Evolutionary conservation across 2,113 vertebrate species (phyloP).

Genomic region (Platysternon megacephalum): DNA sequence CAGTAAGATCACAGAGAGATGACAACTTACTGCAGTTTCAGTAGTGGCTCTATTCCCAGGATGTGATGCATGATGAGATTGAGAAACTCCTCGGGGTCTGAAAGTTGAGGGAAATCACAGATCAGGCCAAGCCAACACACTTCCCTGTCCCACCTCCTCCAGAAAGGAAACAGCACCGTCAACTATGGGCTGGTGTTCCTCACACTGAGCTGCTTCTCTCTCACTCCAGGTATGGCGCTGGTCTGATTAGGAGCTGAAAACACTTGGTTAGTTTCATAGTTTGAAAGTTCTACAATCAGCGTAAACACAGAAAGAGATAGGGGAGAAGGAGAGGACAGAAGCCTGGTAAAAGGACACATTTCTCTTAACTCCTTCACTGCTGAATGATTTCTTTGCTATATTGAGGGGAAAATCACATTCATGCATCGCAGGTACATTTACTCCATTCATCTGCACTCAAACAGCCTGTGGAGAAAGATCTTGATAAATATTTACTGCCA

Average conservation of each 20-base stretch:
- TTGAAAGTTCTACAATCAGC: background rate
- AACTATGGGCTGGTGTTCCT: fast-evolving
- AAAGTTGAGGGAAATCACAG: background rate
- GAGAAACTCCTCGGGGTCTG: slow-evolving; percentile 94
- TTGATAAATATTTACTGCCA: fast-evolving
- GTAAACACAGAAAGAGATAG: background rate
- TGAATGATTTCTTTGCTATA: background rate
- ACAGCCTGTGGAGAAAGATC: background rate
- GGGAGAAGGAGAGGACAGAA: no score
- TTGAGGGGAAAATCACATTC: background rate
- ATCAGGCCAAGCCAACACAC: fast-evolving
- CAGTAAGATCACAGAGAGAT: fast-evolving
- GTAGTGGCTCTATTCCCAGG: slow-evolving; percentile 86
- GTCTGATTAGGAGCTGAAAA: background rate
- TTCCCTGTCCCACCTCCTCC: background rate
- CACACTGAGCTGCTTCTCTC: background rate
- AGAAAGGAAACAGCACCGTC: background rate
- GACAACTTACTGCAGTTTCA: slow-evolving; percentile 85
- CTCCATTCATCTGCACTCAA: background rate
- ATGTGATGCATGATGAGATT: slow-evolving; percentile 89
- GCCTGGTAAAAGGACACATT: background rate
- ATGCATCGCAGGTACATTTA: background rate
- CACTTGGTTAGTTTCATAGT: background rate
- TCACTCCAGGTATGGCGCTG: background rate
- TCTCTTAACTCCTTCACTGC: background rate